Evolutionary conservation across 92 coral and sea anemone species (phyloP), one percentile per base, ranked within the genome.

Genomic region (Siderastrea siderea): DNA sequence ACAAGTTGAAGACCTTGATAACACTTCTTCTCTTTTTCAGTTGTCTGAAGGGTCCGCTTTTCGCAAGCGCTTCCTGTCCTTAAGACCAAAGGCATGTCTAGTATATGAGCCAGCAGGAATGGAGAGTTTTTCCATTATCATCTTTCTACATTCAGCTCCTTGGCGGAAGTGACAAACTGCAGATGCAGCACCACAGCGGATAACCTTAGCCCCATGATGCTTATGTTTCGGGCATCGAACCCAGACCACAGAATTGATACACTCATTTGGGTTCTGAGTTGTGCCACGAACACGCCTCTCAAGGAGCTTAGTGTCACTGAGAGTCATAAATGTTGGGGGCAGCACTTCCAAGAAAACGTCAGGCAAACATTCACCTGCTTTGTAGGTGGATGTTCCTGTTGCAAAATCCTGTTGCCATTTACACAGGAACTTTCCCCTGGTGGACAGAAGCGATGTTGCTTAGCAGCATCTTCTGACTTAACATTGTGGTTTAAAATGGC

Each of bases 1-100:
- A 75, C 47, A 53, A 75, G 65, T n/a, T 53, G 79, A 19, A 75
- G n/a, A 8, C 79, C 79, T 49, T 75, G 65, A 2, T 64, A 47
- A 19, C 90, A 74, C 68, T 86, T 90, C 78, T 85, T 90, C 44
- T 78, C 84, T 10, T 90, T 90, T 19, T 47, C 75, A 48, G 87
- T 84, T 1, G 83, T 87, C 15, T 85, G 83, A 7, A 53, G 11
- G 54, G n/a, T 90, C 93, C 10, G 93, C 65, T 55, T 90, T 90
- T 44, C 74, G 76, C n/a, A 85, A n/a, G 15, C 86, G 84, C 63
- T 75, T 77, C 71, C 70, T 43, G 66, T 89, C 92, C 53, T 49
- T 49, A 3, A 70, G 75, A 5, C 53, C 55, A 70, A 70, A 45
- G 14, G 75, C 55, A 49, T 70, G 51, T 52, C 75, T 49, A 6